Base-by-base conservation (phyloP, 2,113 vertebrate genomes). In the Poecilia latipinna region DNA sequence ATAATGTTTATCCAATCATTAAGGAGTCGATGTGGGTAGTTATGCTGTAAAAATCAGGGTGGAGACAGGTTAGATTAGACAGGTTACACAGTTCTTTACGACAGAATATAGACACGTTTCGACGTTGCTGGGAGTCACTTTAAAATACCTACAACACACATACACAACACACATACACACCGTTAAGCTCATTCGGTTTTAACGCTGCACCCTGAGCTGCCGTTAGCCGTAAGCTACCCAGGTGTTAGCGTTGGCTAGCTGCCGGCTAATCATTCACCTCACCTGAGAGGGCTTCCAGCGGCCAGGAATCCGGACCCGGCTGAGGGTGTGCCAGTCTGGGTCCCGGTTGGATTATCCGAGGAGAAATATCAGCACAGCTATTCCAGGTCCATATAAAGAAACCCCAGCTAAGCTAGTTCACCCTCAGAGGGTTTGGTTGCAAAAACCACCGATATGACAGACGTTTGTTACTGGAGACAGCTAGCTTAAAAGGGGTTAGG, bases 211-310 rank as follows among this genome's bases (percentile, higher is more conserved):
- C 44, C 44, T 19, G 44, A 54, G 51, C 51, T 24, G 51, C 51
- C 22, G 51, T 57, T 57, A 24, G 51, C 51, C 3, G 24, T 24
- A 11, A 48, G 17, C 13, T 48, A 77, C 42, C 42, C 72, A 2
- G 63, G 19, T 73, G 51, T 63, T 76, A 78, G 78, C 63, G 24
- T 1, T 42, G 71, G 74, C 37, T 87, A 83, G 70, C 81, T 65
- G 70, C 31, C 35, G 44, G 82, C 86, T 87, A 91, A 75, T 81
- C 24, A 3, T 31, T 66, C 31, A 71, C 4, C 81, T 90, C 75
- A 90, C 90, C 90, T 90, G 85, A 39, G 44, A 48, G 44, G 44
- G 15, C 4, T 48, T 48, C 13, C 44, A 48, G 32, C 12, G 13
- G 26, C 28, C 26, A 64, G 62, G 31, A 17, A 57, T 57, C 7